phyloP scores from a whole-genome alignment of 2,797 vertebrate genomes.

The Podarcis siculus region DNA sequence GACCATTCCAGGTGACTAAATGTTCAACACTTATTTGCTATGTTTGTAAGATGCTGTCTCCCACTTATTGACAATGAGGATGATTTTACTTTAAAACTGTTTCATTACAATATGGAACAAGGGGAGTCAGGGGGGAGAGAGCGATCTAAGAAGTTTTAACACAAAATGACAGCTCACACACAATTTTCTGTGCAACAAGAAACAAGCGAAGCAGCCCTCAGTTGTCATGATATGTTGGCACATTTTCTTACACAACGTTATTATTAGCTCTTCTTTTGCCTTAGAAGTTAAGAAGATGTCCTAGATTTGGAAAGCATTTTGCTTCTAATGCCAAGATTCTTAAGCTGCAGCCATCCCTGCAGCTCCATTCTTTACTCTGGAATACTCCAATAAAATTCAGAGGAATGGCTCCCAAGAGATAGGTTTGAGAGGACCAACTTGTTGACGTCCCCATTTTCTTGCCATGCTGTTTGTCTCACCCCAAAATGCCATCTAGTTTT shows the following conservation, averaged over 20 bases:
- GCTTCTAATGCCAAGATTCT: conserved; percentile 49
- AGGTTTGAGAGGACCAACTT: background rate
- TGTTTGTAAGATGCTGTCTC: background rate
- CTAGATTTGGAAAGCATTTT: conserved; percentile 59
- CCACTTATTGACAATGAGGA: background rate
- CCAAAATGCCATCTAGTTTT: conserved; percentile 69
- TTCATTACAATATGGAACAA: background rate
- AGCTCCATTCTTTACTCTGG: conserved; percentile 6
- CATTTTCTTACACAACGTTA: conserved; percentile 28
- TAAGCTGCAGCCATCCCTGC: conserved; percentile 21
- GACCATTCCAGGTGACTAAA: background rate
- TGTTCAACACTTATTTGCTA: background rate
- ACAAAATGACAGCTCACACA: conserved; percentile 19
- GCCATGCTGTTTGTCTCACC: conserved; percentile 62
- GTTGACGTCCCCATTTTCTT: conserved; percentile 63
- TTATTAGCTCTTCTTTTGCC: background rate
- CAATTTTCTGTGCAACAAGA: conserved; percentile 1
- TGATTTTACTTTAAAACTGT: background rate
- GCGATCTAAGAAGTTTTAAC: background rate
- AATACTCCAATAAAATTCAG: conserved; percentile 1
- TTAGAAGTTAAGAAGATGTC: conserved; percentile 24
- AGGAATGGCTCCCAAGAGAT: background rate
- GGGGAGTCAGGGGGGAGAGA: background rate
- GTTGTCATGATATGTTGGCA: conserved; percentile 42
- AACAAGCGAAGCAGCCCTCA: conserved; percentile 43